phyloP scores from a whole-genome alignment of 2,888 invertebrate genomes.

The Venusia cambrica region DNA sequence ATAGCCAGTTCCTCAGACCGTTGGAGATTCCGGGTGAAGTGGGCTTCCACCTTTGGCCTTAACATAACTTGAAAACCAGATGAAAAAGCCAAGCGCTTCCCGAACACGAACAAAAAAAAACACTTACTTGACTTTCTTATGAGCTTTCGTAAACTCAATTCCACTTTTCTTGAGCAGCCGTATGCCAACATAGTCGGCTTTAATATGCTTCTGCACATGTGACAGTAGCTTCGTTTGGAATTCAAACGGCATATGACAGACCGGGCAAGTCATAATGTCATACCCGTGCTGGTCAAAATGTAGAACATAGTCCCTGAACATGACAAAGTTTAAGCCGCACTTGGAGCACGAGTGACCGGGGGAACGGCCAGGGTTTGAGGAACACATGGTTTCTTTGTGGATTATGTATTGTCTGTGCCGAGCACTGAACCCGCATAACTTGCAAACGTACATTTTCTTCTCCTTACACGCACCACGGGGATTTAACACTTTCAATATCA shows the following conservation, averaged over 20 bases:
- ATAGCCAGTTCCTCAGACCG: too few species aligned
- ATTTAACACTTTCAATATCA: neutral
- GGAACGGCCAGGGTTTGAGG: neutral
- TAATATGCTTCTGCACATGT: conserved; percentile 39
- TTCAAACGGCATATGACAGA: conserved; percentile 22
- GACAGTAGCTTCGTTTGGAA: rapidly evolving
- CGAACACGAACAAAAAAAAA: too few species aligned
- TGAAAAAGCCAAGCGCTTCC: too few species aligned
- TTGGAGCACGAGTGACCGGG: conserved; percentile 28
- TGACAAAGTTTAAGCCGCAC: conserved; percentile 23
- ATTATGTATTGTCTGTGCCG: conserved; percentile 12
- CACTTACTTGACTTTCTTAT: conserved; percentile 20
- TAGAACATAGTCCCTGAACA: conserved; percentile 27
- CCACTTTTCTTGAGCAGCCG: conserved; percentile 11
- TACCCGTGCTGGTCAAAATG: conserved; percentile 40
- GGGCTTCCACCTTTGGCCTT: too few species aligned
- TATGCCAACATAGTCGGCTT: conserved; percentile 14
- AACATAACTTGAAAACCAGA: too few species aligned
- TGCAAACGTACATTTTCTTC: conserved; percentile 18
- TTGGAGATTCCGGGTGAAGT: too few species aligned
- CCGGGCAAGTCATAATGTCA: conserved; percentile 29
- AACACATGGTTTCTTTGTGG: conserved; percentile 9
- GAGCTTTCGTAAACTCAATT: conserved; percentile 1
- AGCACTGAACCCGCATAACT: conserved; percentile 20
- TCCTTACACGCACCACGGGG: conserved; percentile 1